Evolutionary conservation across 2,113 vertebrate species (phyloP).

Genomic region (Coregonus clupeaformis): DNA sequence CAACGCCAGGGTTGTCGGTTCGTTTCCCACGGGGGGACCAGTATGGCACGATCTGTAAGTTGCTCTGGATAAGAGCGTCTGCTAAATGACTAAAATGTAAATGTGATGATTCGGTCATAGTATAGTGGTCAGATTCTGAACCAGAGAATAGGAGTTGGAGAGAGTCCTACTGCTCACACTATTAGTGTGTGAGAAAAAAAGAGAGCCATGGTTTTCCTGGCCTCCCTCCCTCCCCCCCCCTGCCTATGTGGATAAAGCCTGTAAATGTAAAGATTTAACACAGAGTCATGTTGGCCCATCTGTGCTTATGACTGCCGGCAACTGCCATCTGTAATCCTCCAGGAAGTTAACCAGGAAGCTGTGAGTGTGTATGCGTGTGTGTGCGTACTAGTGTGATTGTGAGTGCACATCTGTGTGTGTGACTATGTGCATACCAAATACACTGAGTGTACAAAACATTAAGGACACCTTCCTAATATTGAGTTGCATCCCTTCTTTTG

Average conservation of each 20-base stretch:
- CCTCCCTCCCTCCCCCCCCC: neutral
- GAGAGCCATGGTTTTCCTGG: neutral
- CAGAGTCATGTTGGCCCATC: constrained; percentile 40
- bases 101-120: too few species aligned
- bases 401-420: neutral
- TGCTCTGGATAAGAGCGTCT: too few species aligned
- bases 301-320: constrained; percentile 35
- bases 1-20: too few species aligned
- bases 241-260: neutral
- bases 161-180: too few species aligned
- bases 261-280: constrained; percentile 42
- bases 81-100: too few species aligned
- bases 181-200: neutral
- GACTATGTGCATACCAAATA: neutral
- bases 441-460: neutral
- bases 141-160: too few species aligned
- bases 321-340: constrained; percentile 35
- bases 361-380: neutral
- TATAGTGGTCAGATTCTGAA: too few species aligned
- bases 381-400: neutral
- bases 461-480: too few species aligned
- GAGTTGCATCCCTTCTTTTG: too few species aligned
- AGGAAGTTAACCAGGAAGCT: neutral
- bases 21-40: too few species aligned
- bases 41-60: too few species aligned